Evolutionary conservation across 1,140 invertebrate species (phyloP).

Genomic region (Micrasema longulum): DNA sequence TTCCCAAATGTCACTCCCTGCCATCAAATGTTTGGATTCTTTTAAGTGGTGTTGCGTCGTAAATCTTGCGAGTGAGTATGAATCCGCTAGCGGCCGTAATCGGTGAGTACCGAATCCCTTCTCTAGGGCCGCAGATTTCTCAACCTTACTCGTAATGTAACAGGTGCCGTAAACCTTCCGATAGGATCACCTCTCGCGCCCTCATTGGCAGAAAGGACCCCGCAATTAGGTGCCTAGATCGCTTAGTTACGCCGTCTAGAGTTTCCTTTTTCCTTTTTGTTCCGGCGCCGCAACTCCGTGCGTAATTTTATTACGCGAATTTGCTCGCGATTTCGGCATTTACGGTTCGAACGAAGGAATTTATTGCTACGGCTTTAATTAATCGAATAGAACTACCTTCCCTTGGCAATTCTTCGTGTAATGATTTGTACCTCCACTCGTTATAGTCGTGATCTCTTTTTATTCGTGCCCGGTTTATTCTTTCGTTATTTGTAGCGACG

Average conservation of each 20-base stretch:
- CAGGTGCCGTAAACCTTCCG: conserved; percentile 42
- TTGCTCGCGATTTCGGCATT: conserved; percentile 33
- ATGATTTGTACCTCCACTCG: conserved; percentile 35
- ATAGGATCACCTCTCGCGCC: background rate
- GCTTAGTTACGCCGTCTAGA: conserved; percentile 15
- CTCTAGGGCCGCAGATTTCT: conserved; percentile 27
- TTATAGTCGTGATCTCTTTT: conserved; percentile 10
- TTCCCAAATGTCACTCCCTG: conserved; percentile 7
- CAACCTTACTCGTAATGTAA: conserved; percentile 30
- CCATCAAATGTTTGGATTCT: conserved; percentile 31
- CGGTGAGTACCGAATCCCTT: conserved; percentile 30
- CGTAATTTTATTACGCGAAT: conserved; percentile 38
- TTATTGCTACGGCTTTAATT: conserved; percentile 41
- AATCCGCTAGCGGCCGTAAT: conserved; percentile 17
- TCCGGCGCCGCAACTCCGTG: background rate
- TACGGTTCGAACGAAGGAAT: conserved; percentile 28
- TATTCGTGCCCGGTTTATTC: conserved; percentile 9
- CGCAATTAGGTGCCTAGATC: conserved; percentile 22
- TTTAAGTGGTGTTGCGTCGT: conserved; percentile 20
- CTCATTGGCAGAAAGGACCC: conserved; percentile 4
- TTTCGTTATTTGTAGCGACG: conserved; percentile 21
- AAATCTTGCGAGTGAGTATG: conserved; percentile 35
- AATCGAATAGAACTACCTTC: conserved; percentile 39
- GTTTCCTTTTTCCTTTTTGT: conserved; percentile 14
- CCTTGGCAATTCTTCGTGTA: conserved; percentile 34